Conservation (phyloP, 2,113 vertebrate genomes). For the Tragelaphus buxtoni region DNA sequence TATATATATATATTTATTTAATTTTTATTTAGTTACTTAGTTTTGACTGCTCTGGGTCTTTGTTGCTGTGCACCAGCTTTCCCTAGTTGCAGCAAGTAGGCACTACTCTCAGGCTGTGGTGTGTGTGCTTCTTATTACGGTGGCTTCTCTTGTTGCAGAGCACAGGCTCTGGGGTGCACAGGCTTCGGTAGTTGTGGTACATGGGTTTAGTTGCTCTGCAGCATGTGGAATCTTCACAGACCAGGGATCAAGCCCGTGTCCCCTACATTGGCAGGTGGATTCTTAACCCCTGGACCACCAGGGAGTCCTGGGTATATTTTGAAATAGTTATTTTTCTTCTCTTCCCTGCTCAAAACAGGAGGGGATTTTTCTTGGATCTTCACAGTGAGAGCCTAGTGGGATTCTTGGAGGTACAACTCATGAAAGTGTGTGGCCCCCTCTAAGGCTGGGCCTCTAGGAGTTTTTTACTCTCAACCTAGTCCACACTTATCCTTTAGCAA, state of each 20-base stretch:
- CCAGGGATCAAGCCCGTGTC: not conserved
- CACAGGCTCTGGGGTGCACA: not conserved
- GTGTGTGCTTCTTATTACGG: not conserved
- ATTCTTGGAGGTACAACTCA: not conserved
- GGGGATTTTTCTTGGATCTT: not conserved
- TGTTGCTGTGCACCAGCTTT: not conserved
- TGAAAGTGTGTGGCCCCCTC: not conserved
- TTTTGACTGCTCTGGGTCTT: no score
- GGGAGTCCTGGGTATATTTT: not conserved
- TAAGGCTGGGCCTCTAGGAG: not conserved
- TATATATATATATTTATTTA: no score
- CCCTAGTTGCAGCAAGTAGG: not conserved
- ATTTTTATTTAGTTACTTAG: no score
- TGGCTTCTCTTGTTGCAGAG: not conserved
- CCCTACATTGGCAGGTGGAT: not conserved
- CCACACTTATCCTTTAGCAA: not conserved
- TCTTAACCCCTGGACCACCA: not conserved
- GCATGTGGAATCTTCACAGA: not conserved
- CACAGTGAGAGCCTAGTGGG: not conserved
- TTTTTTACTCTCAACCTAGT: not conserved
- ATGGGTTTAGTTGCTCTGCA: not conserved
- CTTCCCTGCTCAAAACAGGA: not conserved
- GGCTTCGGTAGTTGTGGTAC: not conserved
- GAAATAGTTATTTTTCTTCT: not conserved
- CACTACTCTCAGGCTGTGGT: not conserved